A percentile compares a stretch with the other conserved stretches of the same genome.
Evolutionary conservation across 2,888 invertebrate species (phyloP).

Genomic region (Prenolepis imparis): DNA sequence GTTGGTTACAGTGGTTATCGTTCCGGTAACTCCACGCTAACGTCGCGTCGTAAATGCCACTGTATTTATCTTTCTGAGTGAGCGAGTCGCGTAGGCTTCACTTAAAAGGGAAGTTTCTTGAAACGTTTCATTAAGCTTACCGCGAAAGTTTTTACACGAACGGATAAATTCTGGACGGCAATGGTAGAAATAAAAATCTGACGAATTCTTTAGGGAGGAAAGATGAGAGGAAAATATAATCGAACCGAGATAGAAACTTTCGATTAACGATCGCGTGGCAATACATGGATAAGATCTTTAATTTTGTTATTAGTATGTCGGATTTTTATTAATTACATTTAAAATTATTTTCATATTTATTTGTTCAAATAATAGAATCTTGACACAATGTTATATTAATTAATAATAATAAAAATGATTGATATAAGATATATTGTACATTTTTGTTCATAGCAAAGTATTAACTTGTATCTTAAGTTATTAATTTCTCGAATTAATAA

Average conservation of each 20-base stretch:
- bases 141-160: slow-evolving; percentile 45
- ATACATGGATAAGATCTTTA: background rate
- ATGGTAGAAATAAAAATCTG: slow-evolving; percentile 32
- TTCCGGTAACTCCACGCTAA: slow-evolving; percentile 68
- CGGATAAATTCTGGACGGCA: slow-evolving; percentile 25
- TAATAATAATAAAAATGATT: background rate
- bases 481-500: background rate
- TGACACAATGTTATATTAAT: background rate
- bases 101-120: slow-evolving; percentile 70
- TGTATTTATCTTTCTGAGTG: slow-evolving; percentile 61
- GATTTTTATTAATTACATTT: background rate
- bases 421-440: background rate
- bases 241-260: background rate
- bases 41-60: slow-evolving; percentile 63
- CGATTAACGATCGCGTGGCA: background rate
- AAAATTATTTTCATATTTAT: background rate
- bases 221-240: background rate
- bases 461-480: background rate
- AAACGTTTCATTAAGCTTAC: slow-evolving; percentile 54
- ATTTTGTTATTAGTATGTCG: background rate
- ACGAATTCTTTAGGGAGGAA: background rate
- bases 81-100: slow-evolving; percentile 55
- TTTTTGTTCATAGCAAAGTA: background rate
- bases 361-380: background rate
- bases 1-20: slow-evolving; percentile 65